A percentile compares a stretch with the other conserved stretches of the same genome.
phyloP scores from a whole-genome alignment of 2,797 vertebrate species.

The Ficedula albicollis region DNA sequence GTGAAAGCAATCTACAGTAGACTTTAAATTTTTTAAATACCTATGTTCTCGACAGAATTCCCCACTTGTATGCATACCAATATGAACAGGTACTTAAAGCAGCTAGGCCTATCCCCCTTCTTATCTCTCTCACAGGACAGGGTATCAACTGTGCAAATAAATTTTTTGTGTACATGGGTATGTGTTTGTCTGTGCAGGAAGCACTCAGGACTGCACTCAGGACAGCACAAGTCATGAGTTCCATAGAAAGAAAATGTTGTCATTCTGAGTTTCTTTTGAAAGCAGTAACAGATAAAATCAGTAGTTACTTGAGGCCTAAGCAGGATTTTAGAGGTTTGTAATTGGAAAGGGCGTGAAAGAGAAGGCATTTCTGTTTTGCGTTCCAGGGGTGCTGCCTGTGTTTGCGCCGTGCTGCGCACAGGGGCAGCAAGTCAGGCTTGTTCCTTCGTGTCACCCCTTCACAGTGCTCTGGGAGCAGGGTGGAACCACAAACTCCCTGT shows the following conservation, averaged over 20 bases:
- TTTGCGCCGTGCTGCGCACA: rapidly evolving
- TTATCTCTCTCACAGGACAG: background rate
- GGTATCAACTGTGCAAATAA: background rate
- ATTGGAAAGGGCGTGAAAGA: background rate
- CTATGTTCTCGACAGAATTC: background rate
- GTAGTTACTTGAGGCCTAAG: background rate
- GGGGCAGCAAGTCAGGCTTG: background rate
- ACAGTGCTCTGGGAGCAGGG: background rate
- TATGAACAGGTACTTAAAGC: background rate
- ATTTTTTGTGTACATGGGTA: background rate
- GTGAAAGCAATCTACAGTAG: background rate
- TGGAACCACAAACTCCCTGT: background rate
- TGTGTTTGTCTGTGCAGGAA: background rate
- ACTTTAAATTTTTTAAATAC: background rate
- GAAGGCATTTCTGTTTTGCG: background rate
- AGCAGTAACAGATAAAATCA: background rate
- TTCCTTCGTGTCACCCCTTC: rapidly evolving
- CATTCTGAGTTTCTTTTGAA: background rate
- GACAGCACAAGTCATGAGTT: background rate
- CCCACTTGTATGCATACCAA: background rate
- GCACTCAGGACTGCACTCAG: background rate
- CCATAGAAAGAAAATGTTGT: background rate
- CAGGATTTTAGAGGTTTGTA: background rate
- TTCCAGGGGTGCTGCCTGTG: background rate
- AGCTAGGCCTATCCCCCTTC: background rate